Evolutionary conservation across 2,113 vertebrate species (phyloP).

Genomic region (Stegostoma tigrinum): DNA sequence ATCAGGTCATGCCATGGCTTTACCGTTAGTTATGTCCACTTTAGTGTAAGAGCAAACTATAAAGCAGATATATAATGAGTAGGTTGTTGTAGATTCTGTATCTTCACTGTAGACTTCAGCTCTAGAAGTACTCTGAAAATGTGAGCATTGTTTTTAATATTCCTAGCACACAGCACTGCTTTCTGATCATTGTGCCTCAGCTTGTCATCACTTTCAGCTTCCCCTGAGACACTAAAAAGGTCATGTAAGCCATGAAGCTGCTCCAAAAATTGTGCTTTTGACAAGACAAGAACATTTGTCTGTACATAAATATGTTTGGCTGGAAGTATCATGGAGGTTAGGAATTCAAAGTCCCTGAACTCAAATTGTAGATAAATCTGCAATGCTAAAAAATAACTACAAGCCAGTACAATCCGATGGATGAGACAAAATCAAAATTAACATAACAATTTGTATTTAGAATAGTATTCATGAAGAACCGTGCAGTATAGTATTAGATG

Average conservation of each 20-base stretch:
- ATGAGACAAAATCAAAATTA: neutral
- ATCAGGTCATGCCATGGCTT: neutral
- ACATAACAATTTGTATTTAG: neutral
- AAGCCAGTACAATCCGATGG: neutral
- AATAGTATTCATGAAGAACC: neutral
- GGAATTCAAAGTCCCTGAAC: neutral
- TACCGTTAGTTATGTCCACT: neutral
- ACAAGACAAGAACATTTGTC: slow-evolving; percentile 4
- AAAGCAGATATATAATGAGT: neutral
- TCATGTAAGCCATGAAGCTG: neutral
- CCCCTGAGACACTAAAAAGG: neutral
- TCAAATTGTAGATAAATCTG: neutral
- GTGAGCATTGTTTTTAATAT: neutral
- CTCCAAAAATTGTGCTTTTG: slow-evolving; percentile 1
- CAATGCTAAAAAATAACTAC: neutral
- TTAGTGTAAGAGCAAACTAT: neutral
- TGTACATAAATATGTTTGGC: neutral
- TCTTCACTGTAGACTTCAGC: neutral
- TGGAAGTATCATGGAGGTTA: neutral
- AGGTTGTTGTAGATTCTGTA: neutral
- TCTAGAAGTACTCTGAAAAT: neutral
- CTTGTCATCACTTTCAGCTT: neutral
- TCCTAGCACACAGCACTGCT: neutral
- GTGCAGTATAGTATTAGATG: neutral
- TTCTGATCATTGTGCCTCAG: neutral